These are phyloP conservation scores for Falco rusticolus DNA, from an alignment of 2,797 vertebrate genomes.

Conservation along the genomic window DNA sequence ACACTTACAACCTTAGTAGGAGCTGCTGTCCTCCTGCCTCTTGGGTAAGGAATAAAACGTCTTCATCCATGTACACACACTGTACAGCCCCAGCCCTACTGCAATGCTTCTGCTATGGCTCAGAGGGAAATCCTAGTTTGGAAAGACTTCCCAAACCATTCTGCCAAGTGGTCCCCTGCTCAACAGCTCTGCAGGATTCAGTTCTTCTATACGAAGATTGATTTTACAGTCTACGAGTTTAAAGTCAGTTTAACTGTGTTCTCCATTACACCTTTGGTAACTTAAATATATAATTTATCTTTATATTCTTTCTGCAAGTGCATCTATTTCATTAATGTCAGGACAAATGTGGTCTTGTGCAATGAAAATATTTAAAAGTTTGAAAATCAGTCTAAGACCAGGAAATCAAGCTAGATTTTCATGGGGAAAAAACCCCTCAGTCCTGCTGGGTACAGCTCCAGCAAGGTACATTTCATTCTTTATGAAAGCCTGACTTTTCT, in stretches of 20 bases:
- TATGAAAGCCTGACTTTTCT: neutral
- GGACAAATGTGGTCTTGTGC: neutral
- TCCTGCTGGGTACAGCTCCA: neutral
- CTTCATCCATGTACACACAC: neutral
- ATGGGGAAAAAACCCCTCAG: neutral
- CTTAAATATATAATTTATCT: neutral
- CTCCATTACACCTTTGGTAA: neutral
- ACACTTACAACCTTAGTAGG: neutral
- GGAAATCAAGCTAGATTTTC: neutral
- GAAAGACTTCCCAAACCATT: neutral
- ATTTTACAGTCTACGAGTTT: neutral
- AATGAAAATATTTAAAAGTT: neutral
- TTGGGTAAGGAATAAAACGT: neutral
- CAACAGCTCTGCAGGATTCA: neutral
- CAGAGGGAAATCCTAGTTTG: neutral
- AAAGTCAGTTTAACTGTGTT: neutral
- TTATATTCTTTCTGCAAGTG: neutral
- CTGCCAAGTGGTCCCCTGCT: neutral
- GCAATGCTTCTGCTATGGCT: neutral
- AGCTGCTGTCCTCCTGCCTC: neutral
- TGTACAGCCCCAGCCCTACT: neutral
- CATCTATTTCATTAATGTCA: neutral
- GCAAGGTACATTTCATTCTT: neutral
- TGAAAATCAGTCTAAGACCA: neutral
- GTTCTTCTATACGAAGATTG: neutral